Conservation (phyloP, 2,797 vertebrate genomes). For the Onychomys torridus region DNA sequence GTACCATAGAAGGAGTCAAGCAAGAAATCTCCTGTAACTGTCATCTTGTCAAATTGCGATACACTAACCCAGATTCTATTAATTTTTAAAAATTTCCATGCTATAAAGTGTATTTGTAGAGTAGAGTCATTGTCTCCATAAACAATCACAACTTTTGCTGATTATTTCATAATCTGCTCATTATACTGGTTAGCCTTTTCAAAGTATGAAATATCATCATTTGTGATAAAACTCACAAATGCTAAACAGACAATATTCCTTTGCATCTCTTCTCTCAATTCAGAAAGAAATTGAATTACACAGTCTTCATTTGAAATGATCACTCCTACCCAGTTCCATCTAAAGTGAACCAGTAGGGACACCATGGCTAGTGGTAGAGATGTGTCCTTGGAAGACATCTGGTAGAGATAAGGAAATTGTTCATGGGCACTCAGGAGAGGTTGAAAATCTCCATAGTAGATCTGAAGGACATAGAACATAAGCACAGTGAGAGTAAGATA, state of each 20-base stretch:
- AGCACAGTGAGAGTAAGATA: neutral
- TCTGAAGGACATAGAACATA: neutral
- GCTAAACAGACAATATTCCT: neutral
- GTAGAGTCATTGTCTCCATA: neutral
- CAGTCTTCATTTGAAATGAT: neutral
- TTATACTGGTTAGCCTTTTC: too few species aligned
- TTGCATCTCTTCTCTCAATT: neutral
- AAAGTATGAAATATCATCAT: too few species aligned
- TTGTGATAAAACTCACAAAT: neutral
- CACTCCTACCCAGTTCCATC: neutral
- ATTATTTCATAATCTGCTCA: too few species aligned
- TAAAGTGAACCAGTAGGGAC: neutral
- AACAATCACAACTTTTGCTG: neutral
- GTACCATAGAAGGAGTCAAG: neutral
- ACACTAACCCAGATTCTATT: neutral
- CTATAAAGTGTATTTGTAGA: rapidly evolving
- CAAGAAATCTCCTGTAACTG: rapidly evolving
- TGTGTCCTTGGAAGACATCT: neutral
- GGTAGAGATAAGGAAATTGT: neutral
- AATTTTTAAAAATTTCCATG: neutral
- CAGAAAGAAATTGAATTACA: neutral
- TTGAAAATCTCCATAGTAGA: neutral
- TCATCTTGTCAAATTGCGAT: neutral
- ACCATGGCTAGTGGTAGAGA: neutral
- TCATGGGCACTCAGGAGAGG: neutral